Evolutionary conservation across 2,113 vertebrate genomes (phyloP).

Genomic region (Vimba vimba): DNA sequence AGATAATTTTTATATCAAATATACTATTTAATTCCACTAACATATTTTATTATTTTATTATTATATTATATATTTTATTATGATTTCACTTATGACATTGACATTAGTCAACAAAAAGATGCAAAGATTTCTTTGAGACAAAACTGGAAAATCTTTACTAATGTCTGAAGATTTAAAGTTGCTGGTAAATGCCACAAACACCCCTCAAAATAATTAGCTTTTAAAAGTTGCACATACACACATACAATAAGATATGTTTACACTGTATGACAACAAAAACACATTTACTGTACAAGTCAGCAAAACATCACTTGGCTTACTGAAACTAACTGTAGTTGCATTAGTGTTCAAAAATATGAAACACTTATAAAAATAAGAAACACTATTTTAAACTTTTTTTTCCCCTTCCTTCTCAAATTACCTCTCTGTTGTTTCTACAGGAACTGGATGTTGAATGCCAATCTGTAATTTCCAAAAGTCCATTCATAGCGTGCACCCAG

Average conservation of each 20-base stretch:
- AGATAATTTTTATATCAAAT: not conserved
- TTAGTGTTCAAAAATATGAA: not conserved
- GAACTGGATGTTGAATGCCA: constrained; percentile 36
- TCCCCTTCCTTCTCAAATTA: constrained; percentile 19
- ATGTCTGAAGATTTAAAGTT: not conserved
- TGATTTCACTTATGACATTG: not conserved
- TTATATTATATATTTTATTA: too few relatives aligned
- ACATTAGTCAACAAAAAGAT: not conserved
- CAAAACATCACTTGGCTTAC: not conserved
- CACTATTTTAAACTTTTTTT: not conserved
- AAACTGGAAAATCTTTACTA: not conserved
- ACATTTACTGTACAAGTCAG: not conserved
- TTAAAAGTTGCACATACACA: not conserved
- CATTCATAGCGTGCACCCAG: constrained; percentile 9
- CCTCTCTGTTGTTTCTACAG: constrained; percentile 32
- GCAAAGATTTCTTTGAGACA: not conserved
- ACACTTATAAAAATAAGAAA: too few relatives aligned
- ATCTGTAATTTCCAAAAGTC: constrained; percentile 34
- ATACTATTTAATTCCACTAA: too few relatives aligned
- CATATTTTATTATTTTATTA: too few relatives aligned
- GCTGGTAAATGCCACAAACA: not conserved
- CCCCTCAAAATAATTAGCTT: not conserved
- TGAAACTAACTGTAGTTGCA: not conserved
- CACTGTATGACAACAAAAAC: not conserved
- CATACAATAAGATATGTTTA: not conserved